These are phyloP conservation scores for Autographa pulchrina DNA, from an alignment of 2,888 invertebrate species.

Conservation along the genomic window DNA sequence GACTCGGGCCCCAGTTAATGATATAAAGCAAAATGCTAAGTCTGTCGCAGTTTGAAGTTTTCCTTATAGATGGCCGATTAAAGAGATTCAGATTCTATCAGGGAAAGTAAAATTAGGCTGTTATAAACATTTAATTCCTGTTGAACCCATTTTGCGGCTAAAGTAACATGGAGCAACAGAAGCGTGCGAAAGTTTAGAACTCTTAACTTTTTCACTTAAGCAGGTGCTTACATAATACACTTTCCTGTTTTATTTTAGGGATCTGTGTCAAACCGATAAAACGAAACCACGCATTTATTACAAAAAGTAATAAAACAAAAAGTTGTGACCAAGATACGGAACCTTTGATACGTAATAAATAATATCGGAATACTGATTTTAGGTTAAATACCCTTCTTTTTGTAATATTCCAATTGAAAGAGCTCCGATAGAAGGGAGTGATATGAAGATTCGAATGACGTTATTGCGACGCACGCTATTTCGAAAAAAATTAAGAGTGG, in stretches of 20 bases:
- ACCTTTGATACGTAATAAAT: not conserved
- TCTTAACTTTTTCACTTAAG: slow-evolving; percentile 7
- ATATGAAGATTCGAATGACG: too few species aligned
- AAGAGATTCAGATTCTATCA: not conserved
- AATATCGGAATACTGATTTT: not conserved
- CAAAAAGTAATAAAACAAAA: not conserved
- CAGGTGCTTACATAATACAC: not conserved
- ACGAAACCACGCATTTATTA: not conserved
- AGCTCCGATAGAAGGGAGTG: too few species aligned
- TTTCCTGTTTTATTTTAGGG: not conserved
- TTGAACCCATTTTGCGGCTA: not conserved
- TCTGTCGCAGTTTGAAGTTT: not conserved
- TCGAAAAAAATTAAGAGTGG: too few species aligned
- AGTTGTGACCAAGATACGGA: not conserved
- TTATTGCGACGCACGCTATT: too few species aligned
- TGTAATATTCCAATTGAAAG: not conserved
- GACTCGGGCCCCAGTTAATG: too few species aligned
- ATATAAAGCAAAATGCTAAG: not conserved
- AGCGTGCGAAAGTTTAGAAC: not conserved
- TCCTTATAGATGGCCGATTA: not conserved
- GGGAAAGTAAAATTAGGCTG: not conserved
- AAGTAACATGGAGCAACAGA: not conserved
- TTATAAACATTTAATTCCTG: not conserved
- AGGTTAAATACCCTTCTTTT: not conserved
- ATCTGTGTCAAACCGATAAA: not conserved